A percentile compares a stretch with the other conserved stretches of the same genome.
Conservation (phyloP, 2,797 vertebrate genomes). For the Oreortyx pictus region DNA sequence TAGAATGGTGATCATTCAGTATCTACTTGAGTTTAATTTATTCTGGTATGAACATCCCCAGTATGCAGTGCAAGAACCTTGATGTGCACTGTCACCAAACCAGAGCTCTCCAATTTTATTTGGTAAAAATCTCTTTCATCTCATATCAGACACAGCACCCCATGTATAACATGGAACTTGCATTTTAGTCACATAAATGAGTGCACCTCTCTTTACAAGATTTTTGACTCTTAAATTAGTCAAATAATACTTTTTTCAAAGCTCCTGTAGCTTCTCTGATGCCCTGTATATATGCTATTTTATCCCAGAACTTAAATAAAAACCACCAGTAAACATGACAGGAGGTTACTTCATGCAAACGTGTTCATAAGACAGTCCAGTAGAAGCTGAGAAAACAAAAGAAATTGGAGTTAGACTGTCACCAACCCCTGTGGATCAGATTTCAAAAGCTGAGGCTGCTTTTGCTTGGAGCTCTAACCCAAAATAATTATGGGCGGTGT, state of each 20-base stretch:
- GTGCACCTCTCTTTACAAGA: background rate
- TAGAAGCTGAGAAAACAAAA: background rate
- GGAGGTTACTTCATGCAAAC: background rate
- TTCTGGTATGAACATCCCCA: background rate
- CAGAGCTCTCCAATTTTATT: background rate
- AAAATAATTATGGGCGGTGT: background rate
- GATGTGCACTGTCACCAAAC: background rate
- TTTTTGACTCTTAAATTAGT: background rate
- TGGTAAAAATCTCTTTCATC: background rate
- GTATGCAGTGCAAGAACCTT: background rate
- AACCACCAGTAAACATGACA: background rate
- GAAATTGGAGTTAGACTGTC: background rate
- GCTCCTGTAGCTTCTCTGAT: background rate
- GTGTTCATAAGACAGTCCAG: background rate
- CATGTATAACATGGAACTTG: slow-evolving; percentile 7
- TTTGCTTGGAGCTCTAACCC: background rate
- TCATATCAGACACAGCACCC: background rate
- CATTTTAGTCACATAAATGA: background rate
- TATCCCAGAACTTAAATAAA: background rate
- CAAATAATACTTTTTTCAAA: background rate
- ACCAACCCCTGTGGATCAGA: background rate
- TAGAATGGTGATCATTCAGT: background rate
- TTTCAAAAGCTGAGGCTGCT: background rate
- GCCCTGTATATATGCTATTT: background rate
- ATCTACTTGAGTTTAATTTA: slow-evolving; percentile 22